These are phyloP conservation scores for Drosophila obscura DNA, from an alignment of 1,140 invertebrate genomes.

Conservation along the genomic window DNA sequence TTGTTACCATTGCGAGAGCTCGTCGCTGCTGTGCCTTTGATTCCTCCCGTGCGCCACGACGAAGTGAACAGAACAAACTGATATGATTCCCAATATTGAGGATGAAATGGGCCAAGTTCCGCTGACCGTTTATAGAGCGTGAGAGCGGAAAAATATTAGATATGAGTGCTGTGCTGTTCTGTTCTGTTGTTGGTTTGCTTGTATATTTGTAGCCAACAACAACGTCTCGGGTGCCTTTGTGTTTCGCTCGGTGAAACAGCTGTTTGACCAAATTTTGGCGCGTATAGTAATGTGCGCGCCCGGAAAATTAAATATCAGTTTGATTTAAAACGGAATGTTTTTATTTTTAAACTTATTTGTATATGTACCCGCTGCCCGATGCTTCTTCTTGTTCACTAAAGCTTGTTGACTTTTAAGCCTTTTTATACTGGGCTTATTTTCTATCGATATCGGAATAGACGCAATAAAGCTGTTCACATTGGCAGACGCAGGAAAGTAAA, in stretches of 20 bases:
- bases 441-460: no score
- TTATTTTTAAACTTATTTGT: slow-evolving; percentile 77
- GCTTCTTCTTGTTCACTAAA: background rate
- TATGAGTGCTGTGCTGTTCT: background rate
- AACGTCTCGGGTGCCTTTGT: slow-evolving; percentile 9
- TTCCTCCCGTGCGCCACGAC: slow-evolving; percentile 79
- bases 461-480: no score
- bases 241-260: slow-evolving; percentile 29
- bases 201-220: slow-evolving; percentile 45
- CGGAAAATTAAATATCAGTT: slow-evolving; percentile 51
- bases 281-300: slow-evolving; percentile 20
- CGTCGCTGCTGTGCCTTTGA: slow-evolving; percentile 53
- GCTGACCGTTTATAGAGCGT: slow-evolving; percentile 28
- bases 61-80: slow-evolving; percentile 77
- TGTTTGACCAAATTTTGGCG: slow-evolving; percentile 24
- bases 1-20: slow-evolving; percentile 68
- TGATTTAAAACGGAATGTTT: slow-evolving; percentile 55
- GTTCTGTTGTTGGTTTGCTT: slow-evolving; percentile 20
- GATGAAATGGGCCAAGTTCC: slow-evolving; percentile 66
- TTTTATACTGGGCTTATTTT: no score
- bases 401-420: no score
- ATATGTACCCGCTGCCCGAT: background rate
- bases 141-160: slow-evolving; percentile 51
- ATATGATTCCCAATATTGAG: slow-evolving; percentile 77
- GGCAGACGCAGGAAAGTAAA: no score